Percentiles rank a stretch among this genome's conserved stretches.
Evolutionary conservation across 2,888 invertebrate species (phyloP).

Genomic region (Branchinecta sandiegonensis): DNA sequence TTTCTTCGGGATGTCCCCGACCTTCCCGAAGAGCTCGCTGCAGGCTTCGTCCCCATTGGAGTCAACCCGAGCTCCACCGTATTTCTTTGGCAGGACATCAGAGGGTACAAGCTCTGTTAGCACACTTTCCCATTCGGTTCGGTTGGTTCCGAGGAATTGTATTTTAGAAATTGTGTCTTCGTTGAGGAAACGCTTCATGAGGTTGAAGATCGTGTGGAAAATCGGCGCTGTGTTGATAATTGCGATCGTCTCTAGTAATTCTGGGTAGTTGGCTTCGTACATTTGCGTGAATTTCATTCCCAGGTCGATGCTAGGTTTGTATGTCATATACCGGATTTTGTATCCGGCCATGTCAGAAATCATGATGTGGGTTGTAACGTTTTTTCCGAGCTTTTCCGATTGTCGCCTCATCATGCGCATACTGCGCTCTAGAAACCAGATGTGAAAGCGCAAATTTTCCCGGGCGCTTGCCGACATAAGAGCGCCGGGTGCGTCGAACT

Average conservation of each 20-base stretch:
- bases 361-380: not conserved
- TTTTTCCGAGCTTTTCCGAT: not conserved
- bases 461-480: not conserved
- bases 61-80: not conserved
- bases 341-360: not conserved
- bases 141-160: not conserved
- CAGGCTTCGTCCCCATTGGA: not conserved
- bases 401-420: not conserved
- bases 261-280: not conserved
- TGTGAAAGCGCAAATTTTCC: not conserved
- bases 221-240: not conserved
- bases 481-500: not conserved
- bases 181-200: not conserved
- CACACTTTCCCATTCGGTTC: not conserved
- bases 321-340: not conserved
- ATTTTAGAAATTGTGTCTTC: not conserved
- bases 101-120: not conserved
- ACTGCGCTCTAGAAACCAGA: not conserved
- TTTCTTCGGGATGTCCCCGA: not conserved
- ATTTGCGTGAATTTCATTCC: not conserved
- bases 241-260: not conserved
- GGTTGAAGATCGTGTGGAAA: not conserved
- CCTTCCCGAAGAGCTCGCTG: not conserved
- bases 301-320: not conserved
- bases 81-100: not conserved